Evolutionary conservation across 2,113 vertebrate species (phyloP).

Genomic region (Reinhardtius hippoglossoides): DNA sequence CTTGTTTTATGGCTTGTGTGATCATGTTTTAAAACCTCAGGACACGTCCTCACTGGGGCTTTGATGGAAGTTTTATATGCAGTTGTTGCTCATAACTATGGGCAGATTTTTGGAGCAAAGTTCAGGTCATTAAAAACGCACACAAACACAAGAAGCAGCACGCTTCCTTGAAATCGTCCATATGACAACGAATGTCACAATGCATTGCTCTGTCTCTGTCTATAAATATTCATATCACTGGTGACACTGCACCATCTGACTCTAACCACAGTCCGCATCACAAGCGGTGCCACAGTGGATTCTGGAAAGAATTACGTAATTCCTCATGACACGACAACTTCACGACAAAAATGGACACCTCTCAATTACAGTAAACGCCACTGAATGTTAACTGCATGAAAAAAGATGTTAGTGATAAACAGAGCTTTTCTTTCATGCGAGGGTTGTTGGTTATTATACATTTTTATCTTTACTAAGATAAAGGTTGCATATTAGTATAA

Average conservation of each 20-base stretch:
- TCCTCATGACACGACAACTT: not conserved
- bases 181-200: conserved; percentile 33
- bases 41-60: not conserved
- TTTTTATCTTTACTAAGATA: not conserved
- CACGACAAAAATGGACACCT: not conserved
- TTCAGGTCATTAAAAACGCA: not conserved
- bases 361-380: not conserved
- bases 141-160: not conserved
- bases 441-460: no score
- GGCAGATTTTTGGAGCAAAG: not conserved
- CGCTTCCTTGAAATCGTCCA: conserved; percentile 11
- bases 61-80: conserved; percentile 19
- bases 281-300: conserved; percentile 33
- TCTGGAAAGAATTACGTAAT: conserved; percentile 8
- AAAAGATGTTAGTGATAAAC: not conserved
- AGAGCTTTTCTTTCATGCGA: not conserved
- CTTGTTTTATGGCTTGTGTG: conserved; percentile 2
- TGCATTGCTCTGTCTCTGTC: conserved; percentile 9
- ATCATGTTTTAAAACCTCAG: conserved; percentile 10
- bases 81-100: not conserved
- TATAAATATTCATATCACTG: conserved; percentile 57
- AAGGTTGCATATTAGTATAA: not conserved
- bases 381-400: not conserved
- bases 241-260: conserved; percentile 35
- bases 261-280: conserved; percentile 20